These are phyloP conservation scores for Muschampia plurimacula DNA, from an alignment of 2,888 invertebrate genomes.

Conservation along the genomic window DNA sequence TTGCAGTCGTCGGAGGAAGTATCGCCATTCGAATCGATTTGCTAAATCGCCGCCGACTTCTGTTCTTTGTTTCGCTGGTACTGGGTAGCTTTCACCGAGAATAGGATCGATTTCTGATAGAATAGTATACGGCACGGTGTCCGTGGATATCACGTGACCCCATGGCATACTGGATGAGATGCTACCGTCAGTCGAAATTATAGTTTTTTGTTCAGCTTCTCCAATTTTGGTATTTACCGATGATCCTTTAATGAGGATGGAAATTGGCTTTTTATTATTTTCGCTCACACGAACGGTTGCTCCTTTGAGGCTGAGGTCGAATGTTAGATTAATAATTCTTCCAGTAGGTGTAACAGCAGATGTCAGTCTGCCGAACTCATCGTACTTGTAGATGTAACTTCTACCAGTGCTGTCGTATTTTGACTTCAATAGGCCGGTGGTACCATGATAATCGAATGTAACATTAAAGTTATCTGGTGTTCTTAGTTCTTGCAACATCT, in stretches of 20 bases:
- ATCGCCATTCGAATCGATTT: constrained; percentile 98
- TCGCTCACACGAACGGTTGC: constrained; percentile 94
- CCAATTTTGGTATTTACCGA: constrained; percentile 93
- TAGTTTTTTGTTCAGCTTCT: constrained; percentile 93
- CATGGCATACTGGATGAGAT: constrained; percentile 93
- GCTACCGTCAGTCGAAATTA: constrained; percentile 93
- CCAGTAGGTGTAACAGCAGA: constrained; percentile 98
- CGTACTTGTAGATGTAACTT: constrained; percentile 97
- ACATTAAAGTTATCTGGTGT: constrained; percentile 97
- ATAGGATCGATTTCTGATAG: constrained; percentile 95
- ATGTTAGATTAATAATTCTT: constrained; percentile 93
- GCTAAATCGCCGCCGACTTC: constrained; percentile 96
- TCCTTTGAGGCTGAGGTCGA: constrained; percentile 96
- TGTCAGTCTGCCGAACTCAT: constrained; percentile 96
- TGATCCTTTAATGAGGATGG: constrained; percentile 95
- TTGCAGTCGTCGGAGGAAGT: constrained; percentile 92
- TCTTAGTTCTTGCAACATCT: constrained; percentile 95
- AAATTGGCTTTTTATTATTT: constrained; percentile 92
- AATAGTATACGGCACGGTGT: constrained; percentile 95
- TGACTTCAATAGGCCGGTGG: constrained; percentile 94
- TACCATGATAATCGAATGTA: constrained; percentile 96
- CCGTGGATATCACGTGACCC: constrained; percentile 95
- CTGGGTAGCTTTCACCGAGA: constrained; percentile 95
- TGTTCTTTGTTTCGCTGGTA: constrained; percentile 95
- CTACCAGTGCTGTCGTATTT: constrained; percentile 96